phyloP scores from a whole-genome alignment of 2,113 vertebrate genomes.

The Xiphias gladius region DNA sequence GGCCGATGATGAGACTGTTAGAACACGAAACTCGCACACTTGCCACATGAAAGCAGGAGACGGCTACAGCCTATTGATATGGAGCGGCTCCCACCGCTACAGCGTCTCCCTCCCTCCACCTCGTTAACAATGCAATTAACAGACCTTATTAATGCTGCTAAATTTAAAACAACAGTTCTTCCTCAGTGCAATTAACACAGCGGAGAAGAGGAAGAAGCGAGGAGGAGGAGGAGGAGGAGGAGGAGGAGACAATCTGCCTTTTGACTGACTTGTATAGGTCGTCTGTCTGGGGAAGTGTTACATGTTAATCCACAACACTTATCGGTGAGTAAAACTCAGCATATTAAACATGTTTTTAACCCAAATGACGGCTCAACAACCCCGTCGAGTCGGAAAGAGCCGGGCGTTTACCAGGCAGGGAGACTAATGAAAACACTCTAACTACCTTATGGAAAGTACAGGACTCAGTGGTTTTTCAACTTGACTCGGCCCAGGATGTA shows the following conservation, averaged over 20 bases:
- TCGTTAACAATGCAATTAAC: constrained; percentile 75
- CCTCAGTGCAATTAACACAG: constrained; percentile 55
- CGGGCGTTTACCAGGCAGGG: no score
- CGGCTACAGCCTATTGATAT: constrained; percentile 43
- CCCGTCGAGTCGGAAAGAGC: no score
- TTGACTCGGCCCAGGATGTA: no score
- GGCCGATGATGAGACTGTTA: constrained; percentile 30
- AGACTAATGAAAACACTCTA: no score
- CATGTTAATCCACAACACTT: not conserved
- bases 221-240: not conserved
- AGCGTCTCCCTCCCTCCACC: constrained; percentile 32
- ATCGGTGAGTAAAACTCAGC: not conserved
- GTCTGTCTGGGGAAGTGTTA: not conserved
- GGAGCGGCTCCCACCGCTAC: constrained; percentile 38
- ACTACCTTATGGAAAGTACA: no score
- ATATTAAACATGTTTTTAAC: no score
- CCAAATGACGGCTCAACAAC: no score
- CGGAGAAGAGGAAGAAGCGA: constrained; percentile 7
- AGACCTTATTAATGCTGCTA: constrained; percentile 76
- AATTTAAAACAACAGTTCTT: constrained; percentile 78
- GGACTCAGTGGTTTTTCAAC: no score
- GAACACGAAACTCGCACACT: not conserved
- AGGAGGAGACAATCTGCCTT: constrained; percentile 1
- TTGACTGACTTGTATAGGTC: not conserved
- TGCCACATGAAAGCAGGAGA: constrained; percentile 3